These are phyloP conservation scores for Bellardia pandia DNA, from an alignment of 2,888 invertebrate genomes.

Conservation along the genomic window DNA sequence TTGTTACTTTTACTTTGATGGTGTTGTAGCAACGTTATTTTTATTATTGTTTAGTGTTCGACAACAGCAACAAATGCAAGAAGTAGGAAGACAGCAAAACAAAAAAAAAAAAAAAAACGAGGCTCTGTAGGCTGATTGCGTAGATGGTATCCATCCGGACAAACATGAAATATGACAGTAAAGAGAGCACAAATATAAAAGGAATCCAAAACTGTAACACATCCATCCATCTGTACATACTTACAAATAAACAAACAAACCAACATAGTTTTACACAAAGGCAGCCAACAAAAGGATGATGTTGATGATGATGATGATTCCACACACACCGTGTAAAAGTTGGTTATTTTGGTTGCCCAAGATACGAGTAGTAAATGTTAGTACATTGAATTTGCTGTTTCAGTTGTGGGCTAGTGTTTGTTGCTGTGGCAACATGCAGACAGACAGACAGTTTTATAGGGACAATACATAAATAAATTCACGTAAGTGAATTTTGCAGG, in stretches of 20 bases:
- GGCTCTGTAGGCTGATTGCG: conserved; percentile 71
- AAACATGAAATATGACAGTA: conserved; percentile 74
- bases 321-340: conserved; percentile 34
- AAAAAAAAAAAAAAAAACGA: conserved; percentile 25
- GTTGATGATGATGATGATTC: conserved; percentile 28
- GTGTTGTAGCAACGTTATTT: conserved; percentile 32
- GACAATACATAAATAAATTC: conserved; percentile 58
- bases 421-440: conserved; percentile 21
- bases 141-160: conserved; percentile 72
- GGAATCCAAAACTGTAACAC: conserved; percentile 67
- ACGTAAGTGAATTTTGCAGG: conserved; percentile 32
- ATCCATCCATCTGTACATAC: conserved; percentile 54
- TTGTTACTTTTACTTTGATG: conserved; percentile 59
- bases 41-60: conserved; percentile 49
- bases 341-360: conserved; percentile 38
- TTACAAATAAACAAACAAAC: conserved; percentile 34
- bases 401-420: neutral
- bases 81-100: neutral
- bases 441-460: conserved; percentile 8
- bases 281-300: conserved; percentile 39
- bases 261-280: conserved; percentile 15
- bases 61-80: conserved; percentile 24
- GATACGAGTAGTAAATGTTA: conserved; percentile 27
- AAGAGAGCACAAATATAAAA: conserved; percentile 73
- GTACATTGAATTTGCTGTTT: conserved; percentile 45